Base-by-base conservation (phyloP, 2,113 vertebrate species). In the Sylvia atricapilla region DNA sequence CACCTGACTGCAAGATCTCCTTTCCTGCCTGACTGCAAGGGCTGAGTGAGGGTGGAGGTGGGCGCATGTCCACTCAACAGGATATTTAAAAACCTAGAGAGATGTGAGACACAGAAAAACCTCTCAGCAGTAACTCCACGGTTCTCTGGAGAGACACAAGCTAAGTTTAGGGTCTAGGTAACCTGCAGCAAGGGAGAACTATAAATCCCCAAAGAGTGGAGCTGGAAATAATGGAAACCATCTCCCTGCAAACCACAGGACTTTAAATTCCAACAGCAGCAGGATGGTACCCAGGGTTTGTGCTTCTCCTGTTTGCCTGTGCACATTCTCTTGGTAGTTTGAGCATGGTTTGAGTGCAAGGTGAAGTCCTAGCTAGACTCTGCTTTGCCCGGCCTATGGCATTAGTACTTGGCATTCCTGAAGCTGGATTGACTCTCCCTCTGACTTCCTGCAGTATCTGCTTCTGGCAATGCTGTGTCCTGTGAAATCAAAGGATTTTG, bases 31-130 rank as follows among this genome's bases (percentile, higher is more conserved):
- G 27, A 24, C 67, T 53, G 49, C 37, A 60, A 56, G 67, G 60
- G 28, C 60, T 21, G 25, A 15, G 20, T 20, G 59, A 92, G 60
- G 50, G 18, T 33, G 49, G 72, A 30, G 19, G 23, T 50, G 39
- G 19, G 7, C 20, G 13, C 2, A 15, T 10, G 11, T 28, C 30
- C 60, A 24, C n/a, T 75, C 52, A 37, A 3, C 0, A 10, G 10
- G 47, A 11, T 47, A 24, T 52, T 89, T 63, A 27, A 72, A 90
- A 43, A 46, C 24, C 19, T 21, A 43, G 31, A 47, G 35, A 28
- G 43, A 44, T 24, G n/a, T 55, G 64, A 74, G 35, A 2, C 8
- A 12, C 10, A 21, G 22, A n/a, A 60, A 84, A 84, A 89, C 16
- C 21, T 50, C n/a, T 58, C 76, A 67, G 28, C n/a, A 39, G 33